These are phyloP conservation scores for Sebastes taczanowskii DNA, from an alignment of 2,797 vertebrate genomes.

Conservation along the genomic window DNA sequence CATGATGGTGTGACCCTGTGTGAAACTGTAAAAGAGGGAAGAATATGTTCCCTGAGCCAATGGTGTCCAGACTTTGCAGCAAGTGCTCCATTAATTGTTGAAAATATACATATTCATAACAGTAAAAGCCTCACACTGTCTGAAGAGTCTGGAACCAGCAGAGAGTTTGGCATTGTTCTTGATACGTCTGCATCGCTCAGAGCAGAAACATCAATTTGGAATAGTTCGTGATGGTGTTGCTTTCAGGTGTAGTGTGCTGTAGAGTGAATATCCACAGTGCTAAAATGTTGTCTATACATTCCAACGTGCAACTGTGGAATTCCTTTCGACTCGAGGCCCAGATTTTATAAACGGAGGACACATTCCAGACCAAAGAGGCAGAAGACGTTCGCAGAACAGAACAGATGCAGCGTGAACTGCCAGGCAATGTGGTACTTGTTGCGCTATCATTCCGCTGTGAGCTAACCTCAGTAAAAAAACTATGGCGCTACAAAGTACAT, in stretches of 20 bases:
- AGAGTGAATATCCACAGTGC: neutral
- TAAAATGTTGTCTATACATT: neutral
- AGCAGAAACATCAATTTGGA: neutral
- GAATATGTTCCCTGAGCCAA: neutral
- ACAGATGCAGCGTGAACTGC: constrained; percentile 17
- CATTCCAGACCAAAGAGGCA: constrained; percentile 52
- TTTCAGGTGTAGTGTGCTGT: neutral
- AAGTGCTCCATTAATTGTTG: neutral
- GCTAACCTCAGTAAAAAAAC: constrained; percentile 60
- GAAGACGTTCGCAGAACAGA: constrained; percentile 17
- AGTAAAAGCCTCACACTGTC: neutral
- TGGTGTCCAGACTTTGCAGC: neutral
- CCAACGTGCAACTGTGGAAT: constrained; percentile 11
- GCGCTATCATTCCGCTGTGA: constrained; percentile 38
- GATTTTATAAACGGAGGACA: constrained; percentile 15
- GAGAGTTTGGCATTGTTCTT: neutral
- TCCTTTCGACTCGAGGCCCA: neutral
- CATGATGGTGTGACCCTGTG: neutral
- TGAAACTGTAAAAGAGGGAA: neutral
- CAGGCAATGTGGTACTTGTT: constrained; percentile 28
- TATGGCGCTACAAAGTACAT: constrained; percentile 72
- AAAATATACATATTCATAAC: neutral
- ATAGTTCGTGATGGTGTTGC: neutral
- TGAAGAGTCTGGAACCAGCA: too few relatives aligned
- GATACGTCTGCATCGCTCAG: neutral